phyloP scores from a whole-genome alignment of 2,888 invertebrate species.

The Xylota sylvarum region DNA sequence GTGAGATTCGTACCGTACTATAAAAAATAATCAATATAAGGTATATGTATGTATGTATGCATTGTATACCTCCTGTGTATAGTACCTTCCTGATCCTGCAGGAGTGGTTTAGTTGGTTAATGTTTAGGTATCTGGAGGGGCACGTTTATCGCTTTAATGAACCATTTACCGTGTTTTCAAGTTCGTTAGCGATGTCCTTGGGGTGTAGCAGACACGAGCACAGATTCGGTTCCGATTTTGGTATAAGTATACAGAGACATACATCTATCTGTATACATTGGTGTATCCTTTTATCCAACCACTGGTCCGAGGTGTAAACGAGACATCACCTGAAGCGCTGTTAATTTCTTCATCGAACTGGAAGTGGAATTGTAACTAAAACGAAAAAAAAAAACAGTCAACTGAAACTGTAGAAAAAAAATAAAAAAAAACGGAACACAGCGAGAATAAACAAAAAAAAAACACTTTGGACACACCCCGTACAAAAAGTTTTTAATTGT shows the following conservation, averaged over 20 bases:
- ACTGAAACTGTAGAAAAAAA: constrained; percentile 37
- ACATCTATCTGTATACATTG: constrained; percentile 24
- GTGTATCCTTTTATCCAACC: constrained; percentile 66
- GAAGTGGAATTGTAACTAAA: constrained; percentile 56
- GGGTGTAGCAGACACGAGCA: constrained; percentile 59
- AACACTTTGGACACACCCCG: constrained; percentile 36
- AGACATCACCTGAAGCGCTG: constrained; percentile 74
- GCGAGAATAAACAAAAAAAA: constrained; percentile 12
- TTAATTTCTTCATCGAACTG: constrained; percentile 76
- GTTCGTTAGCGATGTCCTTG: constrained; percentile 76
- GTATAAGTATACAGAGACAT: constrained; percentile 35
- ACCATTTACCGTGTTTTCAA: constrained; percentile 75
- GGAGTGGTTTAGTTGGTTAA: constrained; percentile 42
- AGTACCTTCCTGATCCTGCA: constrained; percentile 14
- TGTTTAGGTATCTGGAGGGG: constrained; percentile 25
- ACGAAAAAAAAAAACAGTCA: constrained; percentile 41
- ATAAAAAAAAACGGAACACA: constrained; percentile 18
- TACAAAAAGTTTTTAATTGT: constrained; percentile 62
- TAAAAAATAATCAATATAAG: constrained; percentile 5
- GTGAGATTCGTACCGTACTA: constrained; percentile 27
- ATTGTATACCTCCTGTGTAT: neutral
- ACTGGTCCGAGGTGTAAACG: constrained; percentile 73
- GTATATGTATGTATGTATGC: too few species aligned
- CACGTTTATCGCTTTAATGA: constrained; percentile 75
- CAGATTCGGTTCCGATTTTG: constrained; percentile 54